phyloP scores from a whole-genome alignment of 2,113 vertebrate genomes.

The Isichthys henryi region DNA sequence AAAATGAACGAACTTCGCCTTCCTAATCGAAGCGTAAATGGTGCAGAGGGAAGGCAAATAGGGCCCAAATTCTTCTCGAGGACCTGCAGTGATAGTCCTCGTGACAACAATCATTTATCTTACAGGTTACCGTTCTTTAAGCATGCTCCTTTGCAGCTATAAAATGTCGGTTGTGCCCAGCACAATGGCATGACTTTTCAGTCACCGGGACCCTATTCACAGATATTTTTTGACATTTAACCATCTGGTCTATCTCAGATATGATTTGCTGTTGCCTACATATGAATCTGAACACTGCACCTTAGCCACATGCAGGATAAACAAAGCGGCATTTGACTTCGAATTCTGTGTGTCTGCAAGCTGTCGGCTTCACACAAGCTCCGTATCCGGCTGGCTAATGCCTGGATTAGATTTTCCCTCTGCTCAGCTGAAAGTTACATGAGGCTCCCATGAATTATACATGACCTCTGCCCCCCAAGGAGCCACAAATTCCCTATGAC shows the following conservation, averaged over 20 bases:
- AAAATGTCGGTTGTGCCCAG: neutral
- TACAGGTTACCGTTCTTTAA: neutral
- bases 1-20: neutral
- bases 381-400: neutral
- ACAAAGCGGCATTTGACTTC: neutral
- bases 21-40: neutral
- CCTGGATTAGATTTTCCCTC: neutral
- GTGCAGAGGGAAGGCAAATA: neutral
- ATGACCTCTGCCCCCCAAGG: neutral
- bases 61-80: neutral
- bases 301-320: neutral
- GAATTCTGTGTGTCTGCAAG: neutral
- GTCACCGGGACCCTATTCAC: neutral
- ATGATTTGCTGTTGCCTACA: neutral
- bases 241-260: neutral
- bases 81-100: neutral
- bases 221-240: neutral
- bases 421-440: neutral
- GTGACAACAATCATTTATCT: neutral
- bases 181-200: neutral
- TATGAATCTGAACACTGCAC: neutral
- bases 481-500: neutral
- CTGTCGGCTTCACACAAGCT: neutral
- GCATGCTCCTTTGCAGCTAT: neutral
- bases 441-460: conserved; percentile 20